phyloP scores from a whole-genome alignment of 2,113 vertebrate species.

The Lampris incognitus region DNA sequence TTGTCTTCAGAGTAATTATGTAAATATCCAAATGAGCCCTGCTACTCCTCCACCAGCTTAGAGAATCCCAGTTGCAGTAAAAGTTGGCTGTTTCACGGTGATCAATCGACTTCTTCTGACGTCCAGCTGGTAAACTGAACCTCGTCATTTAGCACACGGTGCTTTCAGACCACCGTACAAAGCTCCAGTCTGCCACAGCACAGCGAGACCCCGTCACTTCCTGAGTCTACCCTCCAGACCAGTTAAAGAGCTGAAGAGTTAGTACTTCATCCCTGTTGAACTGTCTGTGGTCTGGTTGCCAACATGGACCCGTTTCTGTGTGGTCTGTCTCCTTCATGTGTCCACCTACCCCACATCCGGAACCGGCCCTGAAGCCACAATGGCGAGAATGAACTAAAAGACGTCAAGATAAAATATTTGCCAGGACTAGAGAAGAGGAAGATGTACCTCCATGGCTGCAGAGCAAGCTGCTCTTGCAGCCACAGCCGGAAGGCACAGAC shows the following conservation, averaged over 20 bases:
- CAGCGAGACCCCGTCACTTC: too few species aligned
- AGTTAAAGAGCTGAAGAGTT: constrained; percentile 52
- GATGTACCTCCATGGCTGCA: constrained; percentile 29
- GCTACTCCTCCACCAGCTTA: too few species aligned
- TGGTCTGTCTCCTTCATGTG: constrained; percentile 19
- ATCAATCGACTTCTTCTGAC: not conserved
- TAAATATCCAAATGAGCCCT: too few species aligned
- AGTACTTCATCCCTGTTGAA: constrained; percentile 29
- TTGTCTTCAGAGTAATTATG: too few species aligned
- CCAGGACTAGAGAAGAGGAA: constrained; percentile 50
- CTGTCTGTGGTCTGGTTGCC: constrained; percentile 65
- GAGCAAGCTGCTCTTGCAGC: constrained; percentile 65
- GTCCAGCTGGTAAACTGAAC: not conserved
- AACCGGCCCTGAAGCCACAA: constrained; percentile 44
- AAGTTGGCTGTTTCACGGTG: not conserved
- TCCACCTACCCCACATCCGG: constrained; percentile 75
- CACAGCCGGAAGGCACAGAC: constrained; percentile 53
- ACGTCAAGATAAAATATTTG: not conserved
- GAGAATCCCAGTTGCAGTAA: not conserved
- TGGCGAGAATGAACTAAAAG: constrained; percentile 1
- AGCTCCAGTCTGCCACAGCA: too few species aligned
- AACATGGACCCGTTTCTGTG: constrained; percentile 39
- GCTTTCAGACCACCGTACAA: too few species aligned
- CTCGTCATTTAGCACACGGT: not conserved
- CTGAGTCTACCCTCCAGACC: too few species aligned